Conservation (phyloP, 2,888 invertebrate species). For the Dorcus parallelipipedus region DNA sequence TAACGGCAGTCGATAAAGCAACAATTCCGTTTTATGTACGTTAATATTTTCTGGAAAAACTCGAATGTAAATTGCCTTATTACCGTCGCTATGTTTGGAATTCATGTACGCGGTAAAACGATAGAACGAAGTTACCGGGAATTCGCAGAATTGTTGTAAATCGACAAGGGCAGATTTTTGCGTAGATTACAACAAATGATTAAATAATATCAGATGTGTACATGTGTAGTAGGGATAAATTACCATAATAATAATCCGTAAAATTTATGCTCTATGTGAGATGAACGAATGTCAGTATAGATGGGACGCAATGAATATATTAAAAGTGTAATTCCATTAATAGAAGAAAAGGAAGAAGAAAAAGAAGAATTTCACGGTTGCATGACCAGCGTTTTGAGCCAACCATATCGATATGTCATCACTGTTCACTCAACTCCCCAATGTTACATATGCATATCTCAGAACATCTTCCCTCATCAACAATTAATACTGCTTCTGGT, state of each 20-base stretch:
- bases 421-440: conserved; percentile 9
- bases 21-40: no score
- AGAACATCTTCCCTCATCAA: conserved; percentile 7
- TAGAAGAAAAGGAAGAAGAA: conserved; percentile 7
- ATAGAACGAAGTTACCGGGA: no score
- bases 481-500: conserved; percentile 6
- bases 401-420: conserved; percentile 26
- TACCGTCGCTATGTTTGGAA: no score
- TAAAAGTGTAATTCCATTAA: conserved; percentile 25
- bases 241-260: conserved; percentile 1
- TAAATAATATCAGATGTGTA: no score
- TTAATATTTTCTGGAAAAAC: no score
- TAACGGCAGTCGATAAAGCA: no score
- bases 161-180: no score
- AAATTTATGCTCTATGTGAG: neutral
- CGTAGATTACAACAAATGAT: no score
- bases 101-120: no score
- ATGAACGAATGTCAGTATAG: neutral
- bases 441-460: conserved; percentile 9
- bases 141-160: no score
- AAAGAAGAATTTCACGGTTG: conserved; percentile 21
- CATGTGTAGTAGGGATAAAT: neutral
- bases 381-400: conserved; percentile 27
- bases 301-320: conserved; percentile 25
- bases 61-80: no score